Base-by-base conservation (phyloP, 23 tunicate genomes). In the Botrylloides violaceus region DNA sequence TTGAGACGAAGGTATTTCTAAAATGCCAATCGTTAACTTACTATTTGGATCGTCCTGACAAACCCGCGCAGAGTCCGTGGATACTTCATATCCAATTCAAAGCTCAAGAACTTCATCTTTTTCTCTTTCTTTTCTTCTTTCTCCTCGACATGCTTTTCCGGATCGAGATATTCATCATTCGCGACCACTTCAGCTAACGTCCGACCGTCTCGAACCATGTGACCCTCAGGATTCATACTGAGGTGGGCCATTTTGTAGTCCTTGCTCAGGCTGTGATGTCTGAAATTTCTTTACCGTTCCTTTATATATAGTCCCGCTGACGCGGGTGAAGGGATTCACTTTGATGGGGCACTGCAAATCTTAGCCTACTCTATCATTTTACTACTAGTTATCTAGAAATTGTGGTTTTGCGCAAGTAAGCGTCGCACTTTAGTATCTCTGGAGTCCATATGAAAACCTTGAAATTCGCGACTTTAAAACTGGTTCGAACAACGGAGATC, bases 31-130 rank as follows among this genome's bases (percentile, higher is more conserved):
- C n/a, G n/a, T 57, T 36, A 59, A 77, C 97, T 90, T 66, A 90
- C 97, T 47, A 90, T 77, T 83, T 90, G 90, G 4, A 66, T 59
- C 29, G 83, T 61, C 36, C 97, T 59, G 15, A 90, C 48, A 48
- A 90, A 66, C 2, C 97, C 97, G 7, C 71, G 84, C 6, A 83
- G 25, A n/a, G 97, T 83, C 37, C 85, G 59, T 7, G 85, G 90
- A 71, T 83, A 90, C 6, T 81, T 70, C 60, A 77, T 79, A 60
- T 90, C 92, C 55, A 90, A 50, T 58, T 90, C 79, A 79, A 90
- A 90, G 1, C 81, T 36, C 19, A 77, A 71, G 20, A 90, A 34
- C 68, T 79, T 83, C 73, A 83, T 71, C 53, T 81, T 81, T 49
- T 70, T 64, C 15, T 33, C 55, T 29, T 72, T 78, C 29, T 48